Evolutionary conservation across 2,888 invertebrate genomes (phyloP), one percentile per base, ranked within the genome.

Genomic region (Hypsopygia costalis): DNA sequence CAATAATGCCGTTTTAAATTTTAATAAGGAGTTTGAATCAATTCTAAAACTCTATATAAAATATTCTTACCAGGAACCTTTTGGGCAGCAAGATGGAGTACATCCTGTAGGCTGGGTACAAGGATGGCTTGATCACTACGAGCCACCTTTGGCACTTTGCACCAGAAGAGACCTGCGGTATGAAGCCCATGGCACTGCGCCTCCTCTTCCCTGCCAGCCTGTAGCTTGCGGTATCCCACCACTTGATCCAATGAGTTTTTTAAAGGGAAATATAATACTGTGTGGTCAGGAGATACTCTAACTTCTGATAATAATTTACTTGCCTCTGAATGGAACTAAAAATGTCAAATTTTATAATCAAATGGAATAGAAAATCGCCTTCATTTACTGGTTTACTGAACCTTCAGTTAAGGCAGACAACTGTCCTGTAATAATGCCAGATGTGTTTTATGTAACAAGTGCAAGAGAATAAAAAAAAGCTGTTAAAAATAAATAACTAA

Each of bases 231-330:
- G 56, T 93, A 94, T 0, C 95, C 95, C 1, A 93, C 92, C 21
- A 92, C 72, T 58, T 82, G 81, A 22, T 90, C 90, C 35, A 91
- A 69, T 0, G 90, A 81, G 62, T 93, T 92, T 61, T 90, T 87
- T 34, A 95, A 68, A 1, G 94, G 94, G 62, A 95, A 93, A 63
- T 92, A 92, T 53, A 95, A 75, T 54, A 83, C 66, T 44, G 90
- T 87, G 8, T 78, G 73, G 40, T 85, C 77, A 11, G 70, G 47
- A 43, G 92, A 89, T 34, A 92, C 87, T 63, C 91, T 71, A 32
- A 92, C 89, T 50, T 92, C 90, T 47, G 92, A 69, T 51, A 89
- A 73, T 28, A 82, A 73, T 62, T 93, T 82, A 20, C 76, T 64
- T 6, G 74, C 70, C 33, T 87, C 83, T 34, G 65, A 48, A 43